These are phyloP conservation scores for Tyrannus savana DNA, from an alignment of 2,113 vertebrate species.

Conservation along the genomic window DNA sequence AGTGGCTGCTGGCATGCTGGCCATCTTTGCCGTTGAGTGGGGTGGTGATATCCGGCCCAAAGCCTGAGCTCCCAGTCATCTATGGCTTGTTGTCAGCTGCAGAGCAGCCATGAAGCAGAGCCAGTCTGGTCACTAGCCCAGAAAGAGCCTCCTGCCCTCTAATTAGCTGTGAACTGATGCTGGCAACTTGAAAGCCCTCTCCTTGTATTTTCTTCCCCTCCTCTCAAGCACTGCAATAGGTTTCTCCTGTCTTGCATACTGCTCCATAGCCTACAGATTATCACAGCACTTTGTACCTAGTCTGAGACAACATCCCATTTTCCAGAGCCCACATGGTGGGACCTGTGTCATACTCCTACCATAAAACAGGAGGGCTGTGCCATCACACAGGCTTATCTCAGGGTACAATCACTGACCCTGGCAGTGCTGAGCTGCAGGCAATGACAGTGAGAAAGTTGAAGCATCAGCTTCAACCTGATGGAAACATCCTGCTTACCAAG, in stretches of 20 bases:
- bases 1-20: not conserved
- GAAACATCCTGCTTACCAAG: not conserved
- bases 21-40: accelerated
- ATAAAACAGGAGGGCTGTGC: not conserved
- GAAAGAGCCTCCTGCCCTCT: not conserved
- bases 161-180: not conserved
- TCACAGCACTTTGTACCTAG: accelerated
- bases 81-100: not conserved
- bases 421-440: not conserved
- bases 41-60: not conserved
- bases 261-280: not conserved
- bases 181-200: not conserved
- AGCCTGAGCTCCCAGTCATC: not conserved
- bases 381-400: not conserved
- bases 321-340: accelerated
- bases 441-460: not conserved
- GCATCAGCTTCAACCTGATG: not conserved
- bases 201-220: not conserved
- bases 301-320: not conserved
- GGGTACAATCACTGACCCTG: not conserved
- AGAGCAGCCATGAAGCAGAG: not conserved
- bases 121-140: not conserved
- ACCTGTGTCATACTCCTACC: not conserved
- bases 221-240: not conserved
- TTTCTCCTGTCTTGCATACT: not conserved